Evolutionary conservation across 1,140 invertebrate species (phyloP), one percentile per base, ranked within the genome.

Genomic region (Sarcophaga peregrina): DNA sequence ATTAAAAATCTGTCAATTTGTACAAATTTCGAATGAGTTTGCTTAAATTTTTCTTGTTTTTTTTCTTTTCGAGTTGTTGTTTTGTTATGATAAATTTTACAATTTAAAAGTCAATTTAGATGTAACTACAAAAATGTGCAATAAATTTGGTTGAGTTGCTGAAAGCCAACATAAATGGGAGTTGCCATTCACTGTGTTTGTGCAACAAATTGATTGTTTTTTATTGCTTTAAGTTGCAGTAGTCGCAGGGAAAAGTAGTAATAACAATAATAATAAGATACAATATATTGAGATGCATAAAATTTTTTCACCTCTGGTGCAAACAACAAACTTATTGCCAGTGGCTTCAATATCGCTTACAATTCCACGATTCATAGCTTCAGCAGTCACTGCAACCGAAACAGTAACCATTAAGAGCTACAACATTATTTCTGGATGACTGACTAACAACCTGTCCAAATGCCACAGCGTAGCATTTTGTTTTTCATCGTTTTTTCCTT

Each of bases 61-160:
- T 6, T 68, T 68, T 20, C 75, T 25, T 8, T 78, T 50, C 46
- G n/a, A 20, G 47, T 20, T 25, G 47, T 50, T 50, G 47, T 78
- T 52, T 78, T 84, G 83, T 84, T 84, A 84, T 84, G 83, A 84
- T 84, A 82, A 84, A 84, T 84, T 58, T 84, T 84, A 84, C 81
- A 82, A 82, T 84, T 84, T 84, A 84, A 84, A 84, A 84, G 82
- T 82, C 83, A 84, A 84, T 84, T 84, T 84, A 84, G 81, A 84
- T 82, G 83, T 84, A 84, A 84, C 83, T 82, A 84, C 82, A 84
- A 84, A 84, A 84, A 68, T 74, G 75, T 73, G 82, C 81, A 68
- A 84, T 84, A 84, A 84, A 84, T 84, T 82, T 58, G 47, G 54
- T 84, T 81, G 73, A 72, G 58, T 17, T 62, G 74, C 81, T 80